Evolutionary conservation across 2,888 invertebrate species (phyloP).

Genomic region (Nemoura dubitans): DNA sequence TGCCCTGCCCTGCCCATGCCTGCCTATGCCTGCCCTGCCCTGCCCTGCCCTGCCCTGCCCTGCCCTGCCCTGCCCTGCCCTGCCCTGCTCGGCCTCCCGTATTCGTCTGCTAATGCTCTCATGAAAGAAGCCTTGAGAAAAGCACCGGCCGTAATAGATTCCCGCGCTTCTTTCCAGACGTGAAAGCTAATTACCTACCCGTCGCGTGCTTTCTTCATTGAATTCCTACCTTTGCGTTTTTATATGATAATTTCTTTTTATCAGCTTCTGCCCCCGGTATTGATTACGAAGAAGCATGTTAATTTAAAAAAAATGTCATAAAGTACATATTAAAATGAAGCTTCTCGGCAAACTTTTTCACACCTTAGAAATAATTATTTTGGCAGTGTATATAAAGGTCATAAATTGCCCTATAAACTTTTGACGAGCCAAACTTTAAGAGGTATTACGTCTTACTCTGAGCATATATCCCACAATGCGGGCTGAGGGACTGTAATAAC

Average conservation of each 20-base stretch:
- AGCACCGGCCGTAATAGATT: neutral
- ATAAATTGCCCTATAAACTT: neutral
- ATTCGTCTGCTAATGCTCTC: neutral
- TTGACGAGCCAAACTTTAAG: neutral
- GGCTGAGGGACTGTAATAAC: neutral
- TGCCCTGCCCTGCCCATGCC: too few species aligned
- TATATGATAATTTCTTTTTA: neutral
- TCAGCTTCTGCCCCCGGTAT: neutral
- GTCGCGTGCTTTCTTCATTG: neutral
- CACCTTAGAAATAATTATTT: conserved; percentile 1
- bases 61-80: too few species aligned
- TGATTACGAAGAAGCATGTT: neutral
- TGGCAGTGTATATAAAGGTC: neutral
- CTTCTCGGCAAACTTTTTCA: neutral
- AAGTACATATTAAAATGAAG: neutral
- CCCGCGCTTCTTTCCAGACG: neutral
- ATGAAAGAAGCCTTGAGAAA: neutral
- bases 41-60: too few species aligned
- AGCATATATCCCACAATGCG: neutral
- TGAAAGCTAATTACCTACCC: neutral
- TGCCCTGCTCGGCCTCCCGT: neutral
- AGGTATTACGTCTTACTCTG: neutral
- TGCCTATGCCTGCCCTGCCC: too few species aligned
- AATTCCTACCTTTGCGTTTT: neutral
- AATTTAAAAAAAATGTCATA: neutral